A percentile compares a stretch with the other conserved stretches of the same genome.
These are phyloP conservation scores for Drosophila quinaria DNA, from an alignment of 2,888 invertebrate species.

Conservation along the genomic window DNA sequence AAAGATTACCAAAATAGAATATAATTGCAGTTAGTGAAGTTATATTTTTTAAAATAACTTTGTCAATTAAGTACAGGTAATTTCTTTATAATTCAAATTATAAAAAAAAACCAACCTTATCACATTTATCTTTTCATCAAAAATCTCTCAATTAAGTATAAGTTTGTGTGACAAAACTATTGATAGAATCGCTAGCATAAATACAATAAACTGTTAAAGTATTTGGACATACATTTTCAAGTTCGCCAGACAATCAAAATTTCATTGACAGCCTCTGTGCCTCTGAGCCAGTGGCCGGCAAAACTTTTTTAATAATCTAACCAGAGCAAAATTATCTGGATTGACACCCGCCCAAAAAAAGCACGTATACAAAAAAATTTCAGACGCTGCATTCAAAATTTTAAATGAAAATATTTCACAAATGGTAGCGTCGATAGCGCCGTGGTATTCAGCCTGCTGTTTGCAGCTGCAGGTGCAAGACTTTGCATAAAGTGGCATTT, in stretches of 20 bases:
- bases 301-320: slow-evolving; percentile 78
- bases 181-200: slow-evolving; percentile 8
- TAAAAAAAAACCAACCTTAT: background rate
- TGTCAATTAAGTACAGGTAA: background rate
- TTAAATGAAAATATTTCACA: slow-evolving; percentile 72
- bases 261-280: slow-evolving; percentile 22
- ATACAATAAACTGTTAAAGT: slow-evolving; percentile 68
- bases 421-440: slow-evolving; percentile 56
- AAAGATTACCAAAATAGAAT: slow-evolving; percentile 61
- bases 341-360: slow-evolving; percentile 4
- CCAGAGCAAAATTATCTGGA: slow-evolving; percentile 63
- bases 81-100: background rate
- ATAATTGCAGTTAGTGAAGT: background rate
- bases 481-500: slow-evolving; percentile 52
- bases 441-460: slow-evolving; percentile 30
- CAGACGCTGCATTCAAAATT: slow-evolving; percentile 59
- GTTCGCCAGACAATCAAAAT: slow-evolving; percentile 61
- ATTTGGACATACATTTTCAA: slow-evolving; percentile 73
- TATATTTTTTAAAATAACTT: background rate
- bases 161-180: background rate
- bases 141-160: background rate
- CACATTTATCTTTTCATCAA: background rate
- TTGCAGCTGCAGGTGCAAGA: slow-evolving; percentile 39
- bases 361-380: slow-evolving; percentile 22
- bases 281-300: slow-evolving; percentile 30